Conservation (phyloP, 1,140 invertebrate genomes). For the Drosophila parvula region DNA sequence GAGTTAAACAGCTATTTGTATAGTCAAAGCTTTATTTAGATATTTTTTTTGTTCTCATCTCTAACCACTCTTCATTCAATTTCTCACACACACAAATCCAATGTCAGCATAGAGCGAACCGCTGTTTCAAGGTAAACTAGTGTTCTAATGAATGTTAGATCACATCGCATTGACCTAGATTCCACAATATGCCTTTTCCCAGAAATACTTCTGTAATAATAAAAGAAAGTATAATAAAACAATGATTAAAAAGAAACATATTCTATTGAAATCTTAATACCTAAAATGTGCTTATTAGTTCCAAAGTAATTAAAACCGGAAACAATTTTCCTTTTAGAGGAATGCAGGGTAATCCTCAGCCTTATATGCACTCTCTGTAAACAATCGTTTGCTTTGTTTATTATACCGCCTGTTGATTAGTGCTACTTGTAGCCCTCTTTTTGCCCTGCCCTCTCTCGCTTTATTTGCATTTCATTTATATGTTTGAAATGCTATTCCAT, state of each 20-base stretch:
- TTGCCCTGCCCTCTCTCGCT: not conserved
- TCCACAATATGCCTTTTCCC: too few relatives aligned
- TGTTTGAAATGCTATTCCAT: slow-evolving; percentile 49
- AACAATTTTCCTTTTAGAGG: not conserved
- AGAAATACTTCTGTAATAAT: too few relatives aligned
- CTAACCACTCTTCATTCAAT: too few relatives aligned
- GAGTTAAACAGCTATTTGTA: too few relatives aligned
- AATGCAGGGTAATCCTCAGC: slow-evolving; percentile 1
- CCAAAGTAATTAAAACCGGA: not conserved
- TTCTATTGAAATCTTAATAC: not conserved
- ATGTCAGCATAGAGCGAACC: too few relatives aligned
- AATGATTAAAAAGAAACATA: not conserved
- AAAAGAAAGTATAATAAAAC: too few relatives aligned
- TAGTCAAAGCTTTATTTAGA: too few relatives aligned
- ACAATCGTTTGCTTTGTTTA: slow-evolving; percentile 26
- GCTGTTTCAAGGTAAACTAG: too few relatives aligned
- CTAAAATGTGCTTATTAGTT: not conserved
- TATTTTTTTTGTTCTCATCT: too few relatives aligned
- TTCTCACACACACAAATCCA: too few relatives aligned
- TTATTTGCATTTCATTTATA: slow-evolving; percentile 59
- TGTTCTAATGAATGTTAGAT: too few relatives aligned
- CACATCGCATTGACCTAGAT: too few relatives aligned
- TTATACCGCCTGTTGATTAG: slow-evolving; percentile 57
- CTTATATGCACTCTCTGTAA: not conserved
- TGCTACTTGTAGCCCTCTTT: slow-evolving; percentile 6